phyloP scores from a whole-genome alignment of 1,140 invertebrate species.

The Meteorus sp. region DNA sequence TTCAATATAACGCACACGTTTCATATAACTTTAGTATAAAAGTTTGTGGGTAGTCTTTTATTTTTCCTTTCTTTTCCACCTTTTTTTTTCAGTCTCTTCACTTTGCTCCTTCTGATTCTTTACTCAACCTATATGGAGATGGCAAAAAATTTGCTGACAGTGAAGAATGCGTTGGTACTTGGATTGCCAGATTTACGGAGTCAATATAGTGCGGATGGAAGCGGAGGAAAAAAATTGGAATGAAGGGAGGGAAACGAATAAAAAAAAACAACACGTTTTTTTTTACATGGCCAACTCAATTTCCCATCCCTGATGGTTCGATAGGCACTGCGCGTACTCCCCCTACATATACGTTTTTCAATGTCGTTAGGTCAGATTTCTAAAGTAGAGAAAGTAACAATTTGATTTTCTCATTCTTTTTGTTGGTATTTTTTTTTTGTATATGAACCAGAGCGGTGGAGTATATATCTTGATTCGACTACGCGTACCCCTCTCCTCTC shows the following conservation, averaged over 20 bases:
- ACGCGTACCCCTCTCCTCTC: too few species aligned
- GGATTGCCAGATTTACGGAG: slow-evolving; percentile 17
- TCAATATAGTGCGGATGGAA: slow-evolving; percentile 14
- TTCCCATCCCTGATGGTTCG: slow-evolving; percentile 9
- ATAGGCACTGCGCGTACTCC: too few species aligned
- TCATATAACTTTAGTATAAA: too few species aligned
- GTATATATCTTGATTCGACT: not conserved
- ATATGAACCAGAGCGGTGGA: not conserved
- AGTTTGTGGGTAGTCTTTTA: not conserved
- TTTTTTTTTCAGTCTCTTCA: not conserved
- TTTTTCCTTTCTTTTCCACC: not conserved
- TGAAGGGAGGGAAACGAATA: too few species aligned
- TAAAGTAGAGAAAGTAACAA: slow-evolving; percentile 1
- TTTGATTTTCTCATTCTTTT: slow-evolving; percentile 8
- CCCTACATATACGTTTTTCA: slow-evolving; percentile 9
- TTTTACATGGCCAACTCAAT: slow-evolving; percentile 17
- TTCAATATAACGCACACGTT: too few species aligned
- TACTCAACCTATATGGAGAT: not conserved
- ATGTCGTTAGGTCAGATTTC: slow-evolving; percentile 11
- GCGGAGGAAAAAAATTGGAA: slow-evolving; percentile 2
- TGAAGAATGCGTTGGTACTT: slow-evolving; percentile 19
- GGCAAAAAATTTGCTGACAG: slow-evolving; percentile 24
- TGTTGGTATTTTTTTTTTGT: not conserved
- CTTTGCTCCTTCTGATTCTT: not conserved
- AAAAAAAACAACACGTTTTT: slow-evolving; percentile 9